Base-by-base conservation (phyloP, 2,113 vertebrate species). In the Chunga burmeisteri region DNA sequence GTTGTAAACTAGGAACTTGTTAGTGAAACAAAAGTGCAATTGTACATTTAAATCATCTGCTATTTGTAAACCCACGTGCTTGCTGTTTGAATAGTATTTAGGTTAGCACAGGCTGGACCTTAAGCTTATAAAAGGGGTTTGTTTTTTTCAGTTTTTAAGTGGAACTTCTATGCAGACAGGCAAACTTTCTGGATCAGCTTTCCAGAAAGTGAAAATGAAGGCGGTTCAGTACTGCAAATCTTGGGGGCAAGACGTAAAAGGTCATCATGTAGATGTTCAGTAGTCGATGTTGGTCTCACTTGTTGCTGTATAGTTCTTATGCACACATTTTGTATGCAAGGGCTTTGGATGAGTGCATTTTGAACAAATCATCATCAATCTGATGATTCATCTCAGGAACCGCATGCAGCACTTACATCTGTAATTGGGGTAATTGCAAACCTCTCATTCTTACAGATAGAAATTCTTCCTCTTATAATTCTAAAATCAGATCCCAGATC, bases 321-420 rank as follows among this genome's bases (percentile, higher is more conserved):
- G 86, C 36, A 13, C 67, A 23, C 9, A 29, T 88, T 85, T 91
- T 50, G 52, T 80, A 78, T 92, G 78, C 18, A 6, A 68, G 53
- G 77, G 36, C 73, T 89, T 82, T 72, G 93, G 67, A 80, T 67
- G 62, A 96, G 65, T 78, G 81, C 42, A 5, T 92, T 96, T 95
- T 92, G 95, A 96, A 81, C 92, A 91, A 96, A 89, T 75, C 86
- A 81, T 90, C 74, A 85, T 95, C 87, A 91, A 9, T 81, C 49
- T 89, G 88, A 94, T 96, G 93, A 95, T 94, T 96, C 96, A 96
- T 93, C 89, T 78, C 87, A 87, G 94, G 89, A 96, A 84, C 81
- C 10, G 0, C 86, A 75, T 87, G 83, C 90, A 79, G 79, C 86
- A 88, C 92, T 95, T 92, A 65, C 3, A 79, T 94, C 79, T 91